Base-by-base conservation (phyloP, 1,140 invertebrate species). In the Saxidomus purpurata region DNA sequence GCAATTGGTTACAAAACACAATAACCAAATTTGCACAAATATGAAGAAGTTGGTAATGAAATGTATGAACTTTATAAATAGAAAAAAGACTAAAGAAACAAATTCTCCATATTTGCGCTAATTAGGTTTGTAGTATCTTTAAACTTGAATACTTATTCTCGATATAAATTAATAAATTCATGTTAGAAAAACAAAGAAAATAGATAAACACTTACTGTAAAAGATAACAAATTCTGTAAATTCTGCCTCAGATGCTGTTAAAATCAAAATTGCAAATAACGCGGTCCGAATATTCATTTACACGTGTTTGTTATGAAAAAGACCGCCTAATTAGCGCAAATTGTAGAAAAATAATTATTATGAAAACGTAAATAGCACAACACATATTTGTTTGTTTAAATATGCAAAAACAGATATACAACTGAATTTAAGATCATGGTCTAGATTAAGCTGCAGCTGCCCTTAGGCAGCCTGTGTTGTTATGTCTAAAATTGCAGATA, bases 51-150 rank as follows among this genome's bases (percentile, higher is more conserved):
- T 15, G 43, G 15, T 8, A 79, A 36, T 76, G 55, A 31, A 9
- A 67, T 67, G 28, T 9, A 22, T 13, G 11, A n/a, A 67, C 34
- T 67, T 3, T 11, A 67, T n/a, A n/a, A n/a, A n/a, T n/a, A n/a
- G n/a, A n/a, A n/a, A n/a, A n/a, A n/a, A n/a, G n/a, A n/a, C n/a
- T 36, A n/a, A 25, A 43, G 25, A 76, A 76, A 52, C 31, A 1
- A 3, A 69, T 43, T 69, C 61, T 83, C 69, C 61, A 83, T 69
- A 83, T 83, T 83, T 83, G 81, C 81, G 81, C 81, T 83, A 69
- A 83, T 83, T 83, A 83, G 81, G 55, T 47, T 47, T 22, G 22
- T 36, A 22, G 9, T 1, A 71, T n/a, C n/a, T n/a, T n/a, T n/a
- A n/a, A n/a, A n/a, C n/a, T n/a, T 59, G 25, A 59, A 59, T n/a